Evolutionary conservation across 2,797 vertebrate genomes (phyloP), one percentile per base, ranked within the genome.

Genomic region (Neoniphon sammara): DNA sequence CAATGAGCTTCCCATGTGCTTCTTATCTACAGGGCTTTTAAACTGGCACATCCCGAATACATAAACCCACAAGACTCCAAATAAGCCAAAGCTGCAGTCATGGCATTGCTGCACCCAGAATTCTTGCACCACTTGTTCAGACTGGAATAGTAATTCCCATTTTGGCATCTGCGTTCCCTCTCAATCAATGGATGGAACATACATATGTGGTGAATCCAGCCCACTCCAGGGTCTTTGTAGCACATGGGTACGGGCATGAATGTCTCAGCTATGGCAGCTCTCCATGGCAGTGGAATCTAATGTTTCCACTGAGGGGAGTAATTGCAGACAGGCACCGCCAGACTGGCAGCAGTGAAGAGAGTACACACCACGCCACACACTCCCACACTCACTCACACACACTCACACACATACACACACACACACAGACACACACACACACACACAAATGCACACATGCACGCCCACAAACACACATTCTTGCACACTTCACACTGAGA

Each of bases 281-380:
- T 90, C 88, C 91, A 89, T 83, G 84, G 81, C 80, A 76, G 78
- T 85, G 76, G 81, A 87, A 81, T 88, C 47, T 87, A 84, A 86
- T 84, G 81, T 81, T 84, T 85, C 84, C 83, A 81, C 88, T 78
- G 85, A 88, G 79, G 81, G 73, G 82, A 79, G 73, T 87, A 83
- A 89, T 90, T 90, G 86, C 86, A 83, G 78, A 78, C 70, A 74
- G 75, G 76, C 88, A 79, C 31, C 61, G 79, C 80, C 84, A 86
- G 78, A 79, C 80, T 83, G 85, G 87, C 83, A 89, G 53, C 49
- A 23, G 60, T 23, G 21, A 10, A 15, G 44, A 0, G 20, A 49
- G 31, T 12, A 59, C 55, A 59, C 66, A 69, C 66, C 55, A 70
- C 58, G 25, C 25, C 25, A 58, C 27, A 36, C 30, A 36, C 49